Evolutionary conservation across 2,888 invertebrate species (phyloP).

Genomic region (Callyntrura guangdongensis): DNA sequence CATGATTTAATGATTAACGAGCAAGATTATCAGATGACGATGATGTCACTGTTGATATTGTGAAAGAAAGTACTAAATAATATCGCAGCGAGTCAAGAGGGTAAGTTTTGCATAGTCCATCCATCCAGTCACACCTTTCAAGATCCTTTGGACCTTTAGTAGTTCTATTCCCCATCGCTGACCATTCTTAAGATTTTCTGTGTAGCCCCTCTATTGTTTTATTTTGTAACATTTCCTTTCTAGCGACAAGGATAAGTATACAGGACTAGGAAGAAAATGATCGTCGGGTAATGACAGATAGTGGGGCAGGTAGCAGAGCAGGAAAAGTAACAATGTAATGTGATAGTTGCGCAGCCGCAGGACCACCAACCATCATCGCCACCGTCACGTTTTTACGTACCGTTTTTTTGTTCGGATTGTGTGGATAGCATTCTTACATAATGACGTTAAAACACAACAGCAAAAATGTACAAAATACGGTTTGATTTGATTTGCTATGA

Average conservation of each 20-base stretch:
- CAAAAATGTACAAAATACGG: constrained; percentile 32
- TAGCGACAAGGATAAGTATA: no score
- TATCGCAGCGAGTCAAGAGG: no score
- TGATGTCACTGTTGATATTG: not conserved
- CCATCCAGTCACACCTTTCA: no score
- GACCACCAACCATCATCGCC: not conserved
- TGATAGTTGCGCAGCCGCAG: not conserved
- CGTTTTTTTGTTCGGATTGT: not conserved
- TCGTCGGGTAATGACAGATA: no score
- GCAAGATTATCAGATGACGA: not conserved
- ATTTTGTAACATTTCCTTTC: not conserved
- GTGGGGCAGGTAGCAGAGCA: no score
- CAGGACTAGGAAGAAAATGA: not conserved
- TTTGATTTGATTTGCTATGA: constrained; percentile 2
- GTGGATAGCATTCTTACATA: not conserved
- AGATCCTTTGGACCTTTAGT: no score
- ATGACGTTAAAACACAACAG: not conserved
- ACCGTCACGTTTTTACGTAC: not conserved
- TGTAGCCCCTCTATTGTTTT: not conserved
- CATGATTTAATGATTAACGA: not conserved
- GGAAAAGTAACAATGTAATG: no score
- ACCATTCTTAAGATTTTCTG: no score
- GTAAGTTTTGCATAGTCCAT: no score
- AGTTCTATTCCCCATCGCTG: no score
- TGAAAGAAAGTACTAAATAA: no score